Evolutionary conservation across 2,113 vertebrate genomes (phyloP).

Genomic region (Sinocyclocheilus anophthalmus): DNA sequence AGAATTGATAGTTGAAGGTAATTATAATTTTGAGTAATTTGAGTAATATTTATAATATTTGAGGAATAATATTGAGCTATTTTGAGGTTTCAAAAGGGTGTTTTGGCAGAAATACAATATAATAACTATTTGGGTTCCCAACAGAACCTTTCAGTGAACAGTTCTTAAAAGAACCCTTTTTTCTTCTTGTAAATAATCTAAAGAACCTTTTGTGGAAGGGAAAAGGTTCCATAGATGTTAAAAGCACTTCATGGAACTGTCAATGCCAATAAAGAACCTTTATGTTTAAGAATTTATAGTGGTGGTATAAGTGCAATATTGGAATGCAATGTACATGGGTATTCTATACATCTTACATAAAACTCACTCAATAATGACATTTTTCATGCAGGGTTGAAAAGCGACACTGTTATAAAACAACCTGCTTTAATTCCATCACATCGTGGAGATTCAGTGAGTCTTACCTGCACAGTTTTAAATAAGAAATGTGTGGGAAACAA

Average conservation of each 20-base stretch:
- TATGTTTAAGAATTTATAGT: neutral
- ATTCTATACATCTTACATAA: neutral
- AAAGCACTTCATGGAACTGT: too few relatives aligned
- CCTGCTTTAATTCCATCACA: slow-evolving; percentile 40
- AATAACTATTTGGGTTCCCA: neutral
- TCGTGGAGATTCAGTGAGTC: slow-evolving; percentile 56
- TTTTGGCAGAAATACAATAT: neutral
- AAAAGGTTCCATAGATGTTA: too few relatives aligned
- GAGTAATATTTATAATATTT: too few relatives aligned
- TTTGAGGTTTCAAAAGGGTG: neutral
- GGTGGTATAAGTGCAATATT: too few relatives aligned
- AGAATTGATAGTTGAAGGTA: slow-evolving; percentile 67
- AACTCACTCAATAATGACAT: neutral
- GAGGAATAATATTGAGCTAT: too few relatives aligned
- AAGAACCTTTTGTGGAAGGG: too few relatives aligned
- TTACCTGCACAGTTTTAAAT: slow-evolving; percentile 60
- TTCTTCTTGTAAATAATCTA: too few relatives aligned
- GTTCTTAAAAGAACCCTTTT: too few relatives aligned
- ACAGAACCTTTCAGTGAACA: neutral
- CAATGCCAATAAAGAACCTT: too few relatives aligned
- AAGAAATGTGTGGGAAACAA: slow-evolving; percentile 49
- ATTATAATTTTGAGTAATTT: too few relatives aligned
- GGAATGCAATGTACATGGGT: too few relatives aligned
- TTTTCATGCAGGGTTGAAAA: slow-evolving; percentile 29
- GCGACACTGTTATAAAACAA: slow-evolving; percentile 44